Base-by-base conservation (phyloP, 1,140 invertebrate species). In the Ladona fulva region DNA sequence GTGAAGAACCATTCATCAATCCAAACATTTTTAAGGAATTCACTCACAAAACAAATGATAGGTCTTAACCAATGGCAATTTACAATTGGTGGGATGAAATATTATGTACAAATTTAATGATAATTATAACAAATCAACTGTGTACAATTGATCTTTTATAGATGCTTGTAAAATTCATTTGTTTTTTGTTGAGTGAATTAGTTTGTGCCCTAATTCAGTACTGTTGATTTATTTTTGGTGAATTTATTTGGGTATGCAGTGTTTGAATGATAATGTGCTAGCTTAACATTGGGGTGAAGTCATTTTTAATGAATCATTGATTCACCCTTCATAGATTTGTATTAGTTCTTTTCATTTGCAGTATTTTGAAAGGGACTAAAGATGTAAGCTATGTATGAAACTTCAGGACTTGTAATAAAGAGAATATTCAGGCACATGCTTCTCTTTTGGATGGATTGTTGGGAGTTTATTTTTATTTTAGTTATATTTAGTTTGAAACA, bases 301-400 rank as follows among this genome's bases (percentile, higher is more conserved):
- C 52, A 66, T 66, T 22, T 37, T 37, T 37, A 37, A 37, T 66
- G 52, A 66, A 66, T 66, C n/a, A 22, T 22, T 66, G 52, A 19
- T 66, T 22, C 52, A 66, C 52, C n/a, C 52, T 22, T 66, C 12
- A 19, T 66, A 66, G 52, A 66, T 66, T 66, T 66, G 14, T 66
- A 66, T 66, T 16, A 66, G 52, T 66, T 66, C 52, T 66, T 66
- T 66, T 66, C 52, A 66, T 66, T 66, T 66, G 52, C 52, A 66
- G 14, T 37, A 37, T 37, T 66, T 66, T 22, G 52, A 66, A 66
- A 66, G 52, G 52, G 52, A 66, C 52, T 19, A 22, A 66, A 19
- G 3, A 66, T 66, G 52, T 66, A 66, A 19, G 52, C 52, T 66
- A 66, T 66, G 52, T 66, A 66, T 19, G 14, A 66, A 66, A 66